These are phyloP conservation scores for Orthosia incerta DNA, from an alignment of 2,888 invertebrate genomes.

Conservation along the genomic window DNA sequence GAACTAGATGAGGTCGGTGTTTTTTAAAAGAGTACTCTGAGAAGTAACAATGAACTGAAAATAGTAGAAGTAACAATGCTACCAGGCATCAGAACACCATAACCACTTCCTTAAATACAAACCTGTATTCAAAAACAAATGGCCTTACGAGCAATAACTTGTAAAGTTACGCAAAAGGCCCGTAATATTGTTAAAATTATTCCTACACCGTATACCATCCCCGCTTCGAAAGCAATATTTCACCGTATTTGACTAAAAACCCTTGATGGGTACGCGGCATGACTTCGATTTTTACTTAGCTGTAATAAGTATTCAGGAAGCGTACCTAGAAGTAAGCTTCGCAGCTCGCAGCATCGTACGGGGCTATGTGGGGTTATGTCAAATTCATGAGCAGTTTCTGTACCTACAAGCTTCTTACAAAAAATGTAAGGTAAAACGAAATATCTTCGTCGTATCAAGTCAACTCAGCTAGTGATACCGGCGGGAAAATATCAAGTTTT, in stretches of 20 bases:
- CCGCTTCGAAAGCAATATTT: conserved; percentile 63
- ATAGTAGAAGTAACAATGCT: not conserved
- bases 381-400: conserved; percentile 75
- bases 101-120: not conserved
- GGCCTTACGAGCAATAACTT: conserved; percentile 33
- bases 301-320: conserved; percentile 70
- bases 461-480: conserved; percentile 50
- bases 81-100: not conserved
- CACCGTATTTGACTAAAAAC: conserved; percentile 67
- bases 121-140: conserved; percentile 13
- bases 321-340: conserved; percentile 72
- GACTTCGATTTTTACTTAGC: conserved; percentile 68
- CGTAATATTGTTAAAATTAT: conserved; percentile 52
- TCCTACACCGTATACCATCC: conserved; percentile 55
- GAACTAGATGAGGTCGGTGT: not conserved
- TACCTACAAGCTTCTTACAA: conserved; percentile 66
- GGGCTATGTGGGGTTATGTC: conserved; percentile 70
- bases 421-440: conserved; percentile 67
- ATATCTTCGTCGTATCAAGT: conserved; percentile 65
- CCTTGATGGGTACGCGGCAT: conserved; percentile 61
- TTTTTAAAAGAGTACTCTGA: not conserved
- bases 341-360: conserved; percentile 62
- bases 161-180: conserved; percentile 49
- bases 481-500: conserved; percentile 56
- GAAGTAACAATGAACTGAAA: not conserved